phyloP scores from a whole-genome alignment of 1,140 invertebrate species.

The Apis dorsata region DNA sequence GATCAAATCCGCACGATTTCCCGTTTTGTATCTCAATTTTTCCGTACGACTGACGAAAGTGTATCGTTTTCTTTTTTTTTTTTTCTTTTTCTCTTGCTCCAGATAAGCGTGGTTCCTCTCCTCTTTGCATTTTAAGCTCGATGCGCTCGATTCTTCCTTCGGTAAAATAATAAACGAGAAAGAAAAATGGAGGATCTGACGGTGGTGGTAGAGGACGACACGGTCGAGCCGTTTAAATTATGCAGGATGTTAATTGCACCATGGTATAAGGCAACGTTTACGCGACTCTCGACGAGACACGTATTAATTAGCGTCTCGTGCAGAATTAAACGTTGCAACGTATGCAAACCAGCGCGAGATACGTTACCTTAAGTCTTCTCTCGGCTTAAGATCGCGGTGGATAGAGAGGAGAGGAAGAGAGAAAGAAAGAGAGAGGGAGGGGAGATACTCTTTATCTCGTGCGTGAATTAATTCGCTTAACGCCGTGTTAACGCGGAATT shows the following conservation, averaged over 20 bases:
- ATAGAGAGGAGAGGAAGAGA: fast-evolving
- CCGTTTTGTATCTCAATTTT: neutral
- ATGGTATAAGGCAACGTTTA: conserved; percentile 5
- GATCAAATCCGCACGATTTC: neutral
- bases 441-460: neutral
- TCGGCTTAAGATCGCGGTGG: neutral
- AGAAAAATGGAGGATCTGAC: neutral
- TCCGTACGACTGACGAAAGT: neutral
- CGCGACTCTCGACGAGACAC: conserved; percentile 9
- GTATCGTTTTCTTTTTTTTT: too few species aligned
- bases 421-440: too few species aligned
- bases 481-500: neutral
- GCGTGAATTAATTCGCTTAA: conserved; percentile 1
- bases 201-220: too few species aligned
- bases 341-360: neutral
- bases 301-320: conserved; percentile 30
- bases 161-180: neutral
- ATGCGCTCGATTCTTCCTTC: too few species aligned
- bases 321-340: conserved; percentile 9
- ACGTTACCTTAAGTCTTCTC: neutral
- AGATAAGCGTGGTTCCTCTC: too few species aligned
- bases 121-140: too few species aligned
- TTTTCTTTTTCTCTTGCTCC: too few species aligned
- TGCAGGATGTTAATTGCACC: neutral
- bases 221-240: neutral